phyloP scores from a whole-genome alignment of 2,113 vertebrate genomes.

The Rhinolophus sinicus region DNA sequence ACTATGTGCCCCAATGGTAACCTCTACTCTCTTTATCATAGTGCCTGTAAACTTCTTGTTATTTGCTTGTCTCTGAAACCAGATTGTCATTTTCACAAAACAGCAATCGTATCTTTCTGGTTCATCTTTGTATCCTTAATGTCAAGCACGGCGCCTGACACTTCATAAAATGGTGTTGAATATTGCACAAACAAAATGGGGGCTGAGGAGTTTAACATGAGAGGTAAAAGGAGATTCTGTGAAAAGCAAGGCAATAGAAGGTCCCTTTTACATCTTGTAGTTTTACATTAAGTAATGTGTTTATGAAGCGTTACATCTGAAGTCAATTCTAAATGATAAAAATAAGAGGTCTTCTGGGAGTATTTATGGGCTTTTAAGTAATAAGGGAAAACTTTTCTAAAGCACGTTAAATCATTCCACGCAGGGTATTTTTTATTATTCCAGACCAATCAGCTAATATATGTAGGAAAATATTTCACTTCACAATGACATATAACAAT shows the following conservation, averaged over 20 bases:
- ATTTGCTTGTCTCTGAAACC: not conserved
- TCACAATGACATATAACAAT: not conserved
- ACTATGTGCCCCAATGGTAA: not conserved
- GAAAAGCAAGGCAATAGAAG: not conserved
- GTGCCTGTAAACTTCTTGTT: not conserved
- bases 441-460: not conserved
- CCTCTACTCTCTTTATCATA: not conserved
- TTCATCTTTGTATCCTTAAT: not conserved
- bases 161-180: not conserved
- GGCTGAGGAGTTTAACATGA: not conserved
- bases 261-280: not conserved
- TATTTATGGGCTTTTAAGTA: not conserved
- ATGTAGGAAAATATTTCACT: not conserved
- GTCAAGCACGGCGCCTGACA: not conserved
- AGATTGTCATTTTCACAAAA: not conserved
- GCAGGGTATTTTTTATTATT: not conserved
- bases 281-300: not conserved
- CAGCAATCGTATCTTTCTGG: not conserved
- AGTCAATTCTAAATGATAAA: constrained; percentile 36
- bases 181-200: not conserved
- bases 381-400: constrained; percentile 35
- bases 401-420: not conserved
- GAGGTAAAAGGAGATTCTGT: not conserved
- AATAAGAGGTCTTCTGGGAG: not conserved
- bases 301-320: not conserved